Conservation (phyloP, 2,797 vertebrate genomes). For the Discoglossus pictus region DNA sequence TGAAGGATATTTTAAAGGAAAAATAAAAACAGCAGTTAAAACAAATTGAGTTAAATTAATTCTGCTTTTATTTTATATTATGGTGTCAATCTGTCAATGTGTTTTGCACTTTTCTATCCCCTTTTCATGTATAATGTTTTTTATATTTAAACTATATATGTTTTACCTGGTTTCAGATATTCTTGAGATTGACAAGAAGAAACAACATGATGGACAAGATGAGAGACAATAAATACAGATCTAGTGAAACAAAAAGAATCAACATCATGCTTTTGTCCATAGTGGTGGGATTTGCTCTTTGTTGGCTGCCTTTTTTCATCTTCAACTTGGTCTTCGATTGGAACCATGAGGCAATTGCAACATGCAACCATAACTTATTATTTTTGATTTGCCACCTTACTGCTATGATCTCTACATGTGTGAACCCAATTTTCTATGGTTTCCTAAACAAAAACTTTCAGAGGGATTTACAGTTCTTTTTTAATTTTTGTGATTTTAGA, state of each 20-base stretch:
- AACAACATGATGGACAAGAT: slow-evolving; percentile 84
- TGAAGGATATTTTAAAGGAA: too few species aligned
- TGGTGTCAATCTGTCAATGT: too few species aligned
- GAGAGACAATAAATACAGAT: slow-evolving; percentile 81
- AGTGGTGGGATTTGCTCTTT: slow-evolving; percentile 81
- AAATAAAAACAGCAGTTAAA: too few species aligned
- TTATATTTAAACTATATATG: neutral
- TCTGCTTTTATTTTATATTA: too few species aligned
- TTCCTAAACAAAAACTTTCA: slow-evolving; percentile 89
- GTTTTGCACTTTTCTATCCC: too few species aligned
- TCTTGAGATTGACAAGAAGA: slow-evolving; percentile 77
- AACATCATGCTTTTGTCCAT: slow-evolving; percentile 85
- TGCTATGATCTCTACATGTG: slow-evolving; percentile 84
- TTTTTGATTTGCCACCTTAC: slow-evolving; percentile 84
- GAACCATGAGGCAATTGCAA: slow-evolving; percentile 79
- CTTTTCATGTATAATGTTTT: slow-evolving; percentile 24
- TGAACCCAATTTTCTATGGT: slow-evolving; percentile 85
- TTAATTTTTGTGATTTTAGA: slow-evolving; percentile 79
- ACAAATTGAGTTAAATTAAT: too few species aligned
- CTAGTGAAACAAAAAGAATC: slow-evolving; percentile 79
- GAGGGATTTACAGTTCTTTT: slow-evolving; percentile 79
- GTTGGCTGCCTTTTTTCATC: slow-evolving; percentile 85
- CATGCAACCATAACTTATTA: slow-evolving; percentile 80
- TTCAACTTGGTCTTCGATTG: slow-evolving; percentile 84
- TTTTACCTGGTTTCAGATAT: slow-evolving; percentile 71